phyloP scores from a whole-genome alignment of 2,797 vertebrate genomes.

The Labroides dimidiatus region DNA sequence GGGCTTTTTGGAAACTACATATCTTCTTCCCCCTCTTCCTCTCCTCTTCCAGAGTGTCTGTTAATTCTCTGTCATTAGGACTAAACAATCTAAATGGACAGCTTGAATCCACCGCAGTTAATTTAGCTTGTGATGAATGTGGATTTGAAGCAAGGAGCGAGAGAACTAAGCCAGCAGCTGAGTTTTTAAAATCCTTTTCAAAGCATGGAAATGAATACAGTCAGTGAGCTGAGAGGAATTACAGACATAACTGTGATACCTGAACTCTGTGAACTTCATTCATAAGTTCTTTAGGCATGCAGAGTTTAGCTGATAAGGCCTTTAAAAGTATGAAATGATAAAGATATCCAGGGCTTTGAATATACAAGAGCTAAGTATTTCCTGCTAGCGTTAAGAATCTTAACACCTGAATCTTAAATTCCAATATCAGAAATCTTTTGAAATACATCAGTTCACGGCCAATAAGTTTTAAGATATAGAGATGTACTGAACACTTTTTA shows the following conservation, averaged over 20 bases:
- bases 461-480: too few relatives aligned
- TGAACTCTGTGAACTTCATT: conserved; percentile 23
- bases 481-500: too few relatives aligned
- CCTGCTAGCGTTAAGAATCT: background rate
- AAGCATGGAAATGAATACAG: conserved; percentile 46
- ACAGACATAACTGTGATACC: conserved; percentile 13
- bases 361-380: conserved; percentile 8
- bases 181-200: conserved; percentile 46
- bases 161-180: conserved; percentile 21
- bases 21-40: conserved; percentile 47
- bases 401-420: conserved; percentile 9
- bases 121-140: conserved; percentile 65
- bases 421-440: too few relatives aligned
- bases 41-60: conserved; percentile 49
- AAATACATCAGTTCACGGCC: too few relatives aligned
- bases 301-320: conserved; percentile 8
- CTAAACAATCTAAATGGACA: conserved; percentile 66
- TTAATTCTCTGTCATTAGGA: conserved; percentile 60
- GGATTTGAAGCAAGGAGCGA: conserved; percentile 44
- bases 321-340: conserved; percentile 1
- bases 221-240: conserved; percentile 21
- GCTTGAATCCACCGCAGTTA: conserved; percentile 50
- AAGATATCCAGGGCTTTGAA: background rate
- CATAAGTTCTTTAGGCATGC: background rate
- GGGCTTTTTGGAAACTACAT: conserved; percentile 66